Conservation (phyloP, 2,797 vertebrate species). For the Momotus momota region DNA sequence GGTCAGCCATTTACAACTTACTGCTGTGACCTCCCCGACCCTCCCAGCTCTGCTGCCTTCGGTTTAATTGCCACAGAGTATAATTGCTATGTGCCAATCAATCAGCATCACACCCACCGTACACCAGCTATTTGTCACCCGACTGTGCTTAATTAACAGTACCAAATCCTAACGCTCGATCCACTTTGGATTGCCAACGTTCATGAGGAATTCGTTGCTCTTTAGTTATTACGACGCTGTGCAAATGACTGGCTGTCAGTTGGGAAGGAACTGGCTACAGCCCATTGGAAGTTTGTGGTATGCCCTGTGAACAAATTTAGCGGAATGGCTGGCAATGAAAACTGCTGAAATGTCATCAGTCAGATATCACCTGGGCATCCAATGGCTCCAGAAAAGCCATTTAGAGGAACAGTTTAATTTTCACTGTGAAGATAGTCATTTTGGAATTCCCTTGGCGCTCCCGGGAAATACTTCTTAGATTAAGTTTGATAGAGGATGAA, state of each 20-base stretch:
- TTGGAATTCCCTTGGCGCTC: background rate
- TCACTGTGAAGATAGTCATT: background rate
- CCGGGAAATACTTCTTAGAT: background rate
- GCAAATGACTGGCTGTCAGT: background rate
- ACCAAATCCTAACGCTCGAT: background rate
- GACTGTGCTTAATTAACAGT: slow-evolving; percentile 19
- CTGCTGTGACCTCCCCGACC: background rate
- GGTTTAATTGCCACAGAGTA: slow-evolving; percentile 7
- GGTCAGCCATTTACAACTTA: background rate
- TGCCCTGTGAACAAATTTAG: background rate
- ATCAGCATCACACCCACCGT: background rate
- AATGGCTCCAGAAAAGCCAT: background rate
- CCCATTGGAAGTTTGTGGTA: background rate
- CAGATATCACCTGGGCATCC: background rate
- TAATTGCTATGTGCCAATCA: background rate
- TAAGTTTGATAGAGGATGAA: background rate
- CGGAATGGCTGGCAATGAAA: background rate
- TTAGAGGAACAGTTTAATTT: slow-evolving; percentile 6
- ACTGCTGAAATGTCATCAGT: background rate
- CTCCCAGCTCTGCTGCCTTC: background rate
- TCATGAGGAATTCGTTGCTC: background rate
- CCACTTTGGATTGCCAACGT: background rate
- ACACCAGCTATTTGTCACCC: background rate
- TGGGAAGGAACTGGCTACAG: background rate
- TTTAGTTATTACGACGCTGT: background rate